Percentiles rank a stretch among this genome's conserved stretches.
Evolutionary conservation across 2,113 vertebrate genomes (phyloP).

Genomic region (Nycticorax nycticorax): DNA sequence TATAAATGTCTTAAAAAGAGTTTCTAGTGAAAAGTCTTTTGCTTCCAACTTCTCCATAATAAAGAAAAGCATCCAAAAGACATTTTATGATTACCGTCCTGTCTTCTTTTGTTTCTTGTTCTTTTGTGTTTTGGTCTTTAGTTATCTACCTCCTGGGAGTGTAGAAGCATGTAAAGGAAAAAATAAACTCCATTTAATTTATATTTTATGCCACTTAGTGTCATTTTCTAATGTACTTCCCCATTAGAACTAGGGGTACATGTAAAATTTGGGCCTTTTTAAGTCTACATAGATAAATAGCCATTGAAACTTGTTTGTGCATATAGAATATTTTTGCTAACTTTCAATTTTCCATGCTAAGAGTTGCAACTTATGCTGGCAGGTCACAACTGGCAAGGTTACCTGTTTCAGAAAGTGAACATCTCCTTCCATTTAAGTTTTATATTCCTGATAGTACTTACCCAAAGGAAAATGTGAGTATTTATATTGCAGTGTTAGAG

Average conservation of each 20-base stretch:
- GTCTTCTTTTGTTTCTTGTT: background rate
- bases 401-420: background rate
- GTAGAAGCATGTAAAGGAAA: background rate
- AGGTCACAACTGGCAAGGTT: background rate
- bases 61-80: background rate
- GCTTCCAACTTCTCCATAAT: background rate
- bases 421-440: background rate
- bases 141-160: background rate
- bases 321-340: background rate
- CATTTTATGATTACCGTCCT: background rate
- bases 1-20: background rate
- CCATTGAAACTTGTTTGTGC: background rate
- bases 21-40: background rate
- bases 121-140: background rate
- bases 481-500: background rate
- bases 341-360: background rate
- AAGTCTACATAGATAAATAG: background rate
- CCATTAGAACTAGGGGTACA: background rate
- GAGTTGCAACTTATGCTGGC: background rate
- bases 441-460: background rate
- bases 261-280: fast-evolving
- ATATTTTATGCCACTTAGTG: background rate
- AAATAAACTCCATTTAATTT: background rate
- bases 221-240: background rate
- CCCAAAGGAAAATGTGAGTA: background rate